Conservation (phyloP, 2,888 invertebrate species). For the Apodemia hepburni region DNA sequence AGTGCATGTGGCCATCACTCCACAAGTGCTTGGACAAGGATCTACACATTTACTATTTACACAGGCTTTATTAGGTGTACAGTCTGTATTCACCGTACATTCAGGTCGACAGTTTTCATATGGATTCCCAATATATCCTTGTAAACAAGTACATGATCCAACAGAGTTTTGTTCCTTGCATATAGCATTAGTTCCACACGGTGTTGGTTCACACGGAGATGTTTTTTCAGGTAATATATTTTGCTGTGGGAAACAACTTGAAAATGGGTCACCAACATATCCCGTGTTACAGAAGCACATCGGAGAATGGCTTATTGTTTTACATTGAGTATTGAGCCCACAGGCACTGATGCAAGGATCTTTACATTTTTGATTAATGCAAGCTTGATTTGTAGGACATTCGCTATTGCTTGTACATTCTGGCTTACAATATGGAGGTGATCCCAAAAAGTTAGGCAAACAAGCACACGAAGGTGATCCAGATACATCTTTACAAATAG, state of each 20-base stretch:
- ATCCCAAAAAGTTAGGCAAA: slow-evolving; percentile 83
- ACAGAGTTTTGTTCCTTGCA: slow-evolving; percentile 80
- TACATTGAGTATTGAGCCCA: slow-evolving; percentile 85
- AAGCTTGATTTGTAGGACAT: slow-evolving; percentile 82
- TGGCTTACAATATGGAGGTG: slow-evolving; percentile 89
- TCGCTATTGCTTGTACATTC: slow-evolving; percentile 86
- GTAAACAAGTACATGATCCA: slow-evolving; percentile 85
- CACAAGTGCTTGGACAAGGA: slow-evolving; percentile 90
- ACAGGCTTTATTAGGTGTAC: slow-evolving; percentile 84
- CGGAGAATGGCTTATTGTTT: slow-evolving; percentile 86
- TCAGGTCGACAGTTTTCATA: slow-evolving; percentile 89
- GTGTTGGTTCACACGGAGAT: slow-evolving; percentile 81
- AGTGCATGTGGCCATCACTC: slow-evolving; percentile 84
- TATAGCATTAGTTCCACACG: slow-evolving; percentile 82
- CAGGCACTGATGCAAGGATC: slow-evolving; percentile 86
- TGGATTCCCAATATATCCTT: slow-evolving; percentile 88
- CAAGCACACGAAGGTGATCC: slow-evolving; percentile 85
- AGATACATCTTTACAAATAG: slow-evolving; percentile 79
- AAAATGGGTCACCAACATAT: slow-evolving; percentile 85
- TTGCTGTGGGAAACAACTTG: slow-evolving; percentile 74
- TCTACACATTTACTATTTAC: slow-evolving; percentile 87
- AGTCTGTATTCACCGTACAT: slow-evolving; percentile 86
- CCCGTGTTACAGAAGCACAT: slow-evolving; percentile 85
- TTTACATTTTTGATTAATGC: slow-evolving; percentile 83
- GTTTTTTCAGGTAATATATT: slow-evolving; percentile 57